A percentile compares a stretch with the other conserved stretches of the same genome.
Conservation (phyloP, 2,113 vertebrate species). For the Psilopsiagon aymara region DNA sequence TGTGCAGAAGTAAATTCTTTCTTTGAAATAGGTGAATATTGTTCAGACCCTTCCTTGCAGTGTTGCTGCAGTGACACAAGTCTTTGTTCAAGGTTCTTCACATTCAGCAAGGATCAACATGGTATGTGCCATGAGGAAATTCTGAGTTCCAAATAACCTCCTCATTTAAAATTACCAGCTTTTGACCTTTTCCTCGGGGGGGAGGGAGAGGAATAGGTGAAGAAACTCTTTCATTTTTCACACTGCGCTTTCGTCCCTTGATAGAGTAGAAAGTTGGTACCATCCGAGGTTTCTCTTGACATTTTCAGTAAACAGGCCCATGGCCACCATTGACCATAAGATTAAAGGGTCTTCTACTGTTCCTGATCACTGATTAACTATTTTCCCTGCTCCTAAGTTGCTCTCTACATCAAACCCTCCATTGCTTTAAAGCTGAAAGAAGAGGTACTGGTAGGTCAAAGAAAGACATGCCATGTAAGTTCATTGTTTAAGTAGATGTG, state of each 20-base stretch:
- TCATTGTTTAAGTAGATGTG: neutral
- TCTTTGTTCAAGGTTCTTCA: neutral
- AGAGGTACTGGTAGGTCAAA: neutral
- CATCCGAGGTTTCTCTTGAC: neutral
- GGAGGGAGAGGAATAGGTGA: neutral
- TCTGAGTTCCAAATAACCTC: neutral
- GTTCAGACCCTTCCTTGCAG: neutral
- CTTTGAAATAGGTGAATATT: neutral
- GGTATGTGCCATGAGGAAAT: fast-evolving
- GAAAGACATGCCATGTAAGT: neutral
- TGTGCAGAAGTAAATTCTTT: neutral
- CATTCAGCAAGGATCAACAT: neutral
- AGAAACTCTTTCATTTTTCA: constrained; percentile 1
- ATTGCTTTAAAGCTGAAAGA: neutral
- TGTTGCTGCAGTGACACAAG: fast-evolving
- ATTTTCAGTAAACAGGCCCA: neutral
- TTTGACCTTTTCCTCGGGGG: neutral
- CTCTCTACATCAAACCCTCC: neutral
- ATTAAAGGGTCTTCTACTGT: neutral
- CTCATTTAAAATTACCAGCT: neutral
- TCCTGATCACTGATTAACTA: neutral
- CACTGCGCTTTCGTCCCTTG: neutral
- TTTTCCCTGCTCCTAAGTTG: neutral
- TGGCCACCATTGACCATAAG: neutral
- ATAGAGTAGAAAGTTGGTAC: neutral